A percentile compares a stretch with the other conserved stretches of the same genome.
Conservation (phyloP, 2,113 vertebrate genomes). For the Melanocharis versteri region DNA sequence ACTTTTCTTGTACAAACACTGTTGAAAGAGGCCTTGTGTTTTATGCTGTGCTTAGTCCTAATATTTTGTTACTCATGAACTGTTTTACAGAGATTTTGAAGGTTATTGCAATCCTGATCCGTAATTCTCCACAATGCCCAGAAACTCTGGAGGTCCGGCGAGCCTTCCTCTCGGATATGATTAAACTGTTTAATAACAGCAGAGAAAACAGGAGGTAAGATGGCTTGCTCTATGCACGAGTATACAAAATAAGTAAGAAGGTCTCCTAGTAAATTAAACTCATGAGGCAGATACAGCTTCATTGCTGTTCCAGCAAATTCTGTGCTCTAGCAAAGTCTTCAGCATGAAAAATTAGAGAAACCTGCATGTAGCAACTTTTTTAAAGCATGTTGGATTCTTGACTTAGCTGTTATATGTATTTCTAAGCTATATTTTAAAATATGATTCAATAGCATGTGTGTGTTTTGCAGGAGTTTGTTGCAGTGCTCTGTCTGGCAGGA, state of each 20-base stretch:
- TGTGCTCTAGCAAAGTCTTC: background rate
- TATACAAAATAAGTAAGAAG: background rate
- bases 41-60: background rate
- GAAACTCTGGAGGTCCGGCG: conserved; percentile 91
- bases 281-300: background rate
- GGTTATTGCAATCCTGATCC: conserved; percentile 89
- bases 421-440: background rate
- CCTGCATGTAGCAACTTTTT: background rate
- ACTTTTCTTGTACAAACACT: background rate
- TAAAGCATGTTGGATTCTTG: background rate
- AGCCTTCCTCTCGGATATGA: conserved; percentile 97
- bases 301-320: background rate
- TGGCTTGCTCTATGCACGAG: background rate
- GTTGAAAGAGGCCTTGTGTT: background rate
- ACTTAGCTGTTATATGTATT: background rate
- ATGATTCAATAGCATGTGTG: background rate
- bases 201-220: conserved; percentile 94
- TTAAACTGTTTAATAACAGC: conserved; percentile 98
- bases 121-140: conserved; percentile 81
- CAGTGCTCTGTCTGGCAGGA: conserved; percentile 99
- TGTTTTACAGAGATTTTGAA: conserved; percentile 91
- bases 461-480: conserved; percentile 86
- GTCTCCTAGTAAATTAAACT: background rate
- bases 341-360: background rate
- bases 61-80: conserved; percentile 31